Percentiles rank a stretch among this genome's conserved stretches.
phyloP scores from a whole-genome alignment of 1,140 invertebrate species.

The Tetranychus cinnabarinus region DNA sequence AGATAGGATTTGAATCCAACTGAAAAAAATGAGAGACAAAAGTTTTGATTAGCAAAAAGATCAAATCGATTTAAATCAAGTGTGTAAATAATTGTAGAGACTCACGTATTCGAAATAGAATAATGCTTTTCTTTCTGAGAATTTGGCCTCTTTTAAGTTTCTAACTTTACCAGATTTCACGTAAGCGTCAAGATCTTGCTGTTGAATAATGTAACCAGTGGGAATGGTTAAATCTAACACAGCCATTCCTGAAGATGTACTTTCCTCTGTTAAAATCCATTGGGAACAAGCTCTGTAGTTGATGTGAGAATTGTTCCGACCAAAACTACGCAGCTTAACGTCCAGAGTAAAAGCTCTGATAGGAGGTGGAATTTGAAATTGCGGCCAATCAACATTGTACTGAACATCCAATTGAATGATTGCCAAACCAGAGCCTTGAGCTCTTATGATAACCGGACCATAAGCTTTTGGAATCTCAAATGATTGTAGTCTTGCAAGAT shows the following conservation, averaged over 20 bases:
- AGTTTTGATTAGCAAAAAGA: neutral
- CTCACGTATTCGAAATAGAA: conserved; percentile 86
- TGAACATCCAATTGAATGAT: conserved; percentile 79
- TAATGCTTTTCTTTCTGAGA: conserved; percentile 49
- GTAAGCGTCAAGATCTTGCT: conserved; percentile 61
- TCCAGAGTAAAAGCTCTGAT: conserved; percentile 44
- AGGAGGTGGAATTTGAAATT: conserved; percentile 61
- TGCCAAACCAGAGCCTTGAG: conserved; percentile 68
- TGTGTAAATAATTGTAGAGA: conserved; percentile 12
- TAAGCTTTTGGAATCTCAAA: conserved; percentile 71
- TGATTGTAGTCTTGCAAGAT: conserved; percentile 44
- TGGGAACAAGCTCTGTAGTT: conserved; percentile 53
- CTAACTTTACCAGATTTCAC: conserved; percentile 40
- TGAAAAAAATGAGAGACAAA: conserved; percentile 18
- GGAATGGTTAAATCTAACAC: conserved; percentile 75
- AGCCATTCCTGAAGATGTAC: conserved; percentile 59
- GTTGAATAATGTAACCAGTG: conserved; percentile 77
- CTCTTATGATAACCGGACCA: conserved; percentile 71
- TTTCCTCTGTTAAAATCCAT: conserved; percentile 56
- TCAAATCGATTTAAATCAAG: neutral
- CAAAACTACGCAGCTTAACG: conserved; percentile 46
- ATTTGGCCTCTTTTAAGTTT: conserved; percentile 60
- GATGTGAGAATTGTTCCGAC: conserved; percentile 80
- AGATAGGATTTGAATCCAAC: conserved; percentile 55
- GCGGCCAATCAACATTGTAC: conserved; percentile 71